Evolutionary conservation across 2,888 invertebrate genomes (phyloP).

Genomic region (Metellina segmentata): DNA sequence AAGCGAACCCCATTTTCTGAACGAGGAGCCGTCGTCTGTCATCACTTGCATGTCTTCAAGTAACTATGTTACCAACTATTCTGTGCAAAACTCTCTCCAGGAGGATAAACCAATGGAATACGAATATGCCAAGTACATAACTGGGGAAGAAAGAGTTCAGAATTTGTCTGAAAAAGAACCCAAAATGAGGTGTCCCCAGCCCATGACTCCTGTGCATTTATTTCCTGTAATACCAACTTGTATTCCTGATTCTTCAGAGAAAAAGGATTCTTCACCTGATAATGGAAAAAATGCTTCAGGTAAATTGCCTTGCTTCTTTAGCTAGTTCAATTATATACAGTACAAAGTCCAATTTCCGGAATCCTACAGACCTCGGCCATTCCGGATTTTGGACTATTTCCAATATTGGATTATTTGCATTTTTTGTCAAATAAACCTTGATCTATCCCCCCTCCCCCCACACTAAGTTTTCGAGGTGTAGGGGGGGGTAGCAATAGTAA

Average conservation of each 20-base stretch:
- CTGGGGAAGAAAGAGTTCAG: conserved; percentile 38
- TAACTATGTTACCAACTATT: conserved; percentile 49
- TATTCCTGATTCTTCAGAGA: conserved; percentile 39
- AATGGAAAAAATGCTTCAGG: conserved; percentile 68
- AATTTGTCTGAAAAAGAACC: conserved; percentile 44
- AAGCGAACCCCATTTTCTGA: conserved; percentile 44
- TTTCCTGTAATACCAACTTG: conserved; percentile 79
- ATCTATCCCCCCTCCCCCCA: too few species aligned
- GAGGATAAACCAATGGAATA: conserved; percentile 29
- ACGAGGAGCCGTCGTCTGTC: conserved; percentile 48
- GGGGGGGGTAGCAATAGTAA: too few species aligned
- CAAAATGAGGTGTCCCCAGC: conserved; percentile 51
- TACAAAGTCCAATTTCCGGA: too few species aligned
- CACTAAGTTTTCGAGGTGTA: too few species aligned
- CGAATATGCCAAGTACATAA: conserved; percentile 51
- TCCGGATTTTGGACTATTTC: too few species aligned
- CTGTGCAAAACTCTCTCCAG: conserved; percentile 31
- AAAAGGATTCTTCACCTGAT: conserved; percentile 53
- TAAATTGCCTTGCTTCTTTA: not conserved
- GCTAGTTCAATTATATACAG: too few species aligned
- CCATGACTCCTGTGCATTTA: conserved; percentile 79
- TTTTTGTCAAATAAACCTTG: too few species aligned
- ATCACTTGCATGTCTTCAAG: conserved; percentile 37
- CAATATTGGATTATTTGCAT: too few species aligned
- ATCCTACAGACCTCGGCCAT: too few species aligned